These are phyloP conservation scores for Hydrolagus colliei DNA, from an alignment of 2,797 vertebrate genomes.

Conservation along the genomic window DNA sequence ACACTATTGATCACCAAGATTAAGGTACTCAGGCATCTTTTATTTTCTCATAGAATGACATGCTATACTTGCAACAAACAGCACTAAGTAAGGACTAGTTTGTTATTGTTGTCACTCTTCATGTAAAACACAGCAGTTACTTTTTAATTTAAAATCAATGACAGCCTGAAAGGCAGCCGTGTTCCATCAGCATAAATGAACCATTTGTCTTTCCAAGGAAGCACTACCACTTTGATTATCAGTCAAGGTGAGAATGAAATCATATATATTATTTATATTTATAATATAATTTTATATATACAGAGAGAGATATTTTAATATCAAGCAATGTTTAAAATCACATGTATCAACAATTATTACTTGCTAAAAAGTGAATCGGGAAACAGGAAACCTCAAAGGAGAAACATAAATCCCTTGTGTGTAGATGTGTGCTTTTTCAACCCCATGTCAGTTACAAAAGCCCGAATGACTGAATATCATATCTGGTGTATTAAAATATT, in stretches of 20 bases:
- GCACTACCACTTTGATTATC: constrained; percentile 41
- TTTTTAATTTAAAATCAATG: constrained; percentile 68
- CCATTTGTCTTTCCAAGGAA: constrained; percentile 50
- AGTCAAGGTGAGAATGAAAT: constrained; percentile 47
- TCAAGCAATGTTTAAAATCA: constrained; percentile 28
- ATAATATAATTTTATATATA: too few relatives aligned
- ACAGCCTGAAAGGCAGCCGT: constrained; percentile 50
- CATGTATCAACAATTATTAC: constrained; percentile 30
- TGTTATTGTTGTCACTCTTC: constrained; percentile 58
- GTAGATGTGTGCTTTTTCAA: constrained; percentile 43
- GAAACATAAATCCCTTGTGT: background rate
- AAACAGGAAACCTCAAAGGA: background rate
- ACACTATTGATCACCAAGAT: constrained; percentile 56
- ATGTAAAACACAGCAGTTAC: constrained; percentile 57
- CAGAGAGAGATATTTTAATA: constrained; percentile 28
- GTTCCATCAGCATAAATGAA: constrained; percentile 54
- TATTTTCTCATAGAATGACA: constrained; percentile 39
- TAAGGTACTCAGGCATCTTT: constrained; percentile 41
- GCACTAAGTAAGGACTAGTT: constrained; percentile 54
- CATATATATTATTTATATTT: constrained; percentile 25
- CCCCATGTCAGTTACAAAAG: constrained; percentile 36
- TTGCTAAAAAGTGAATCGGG: background rate
- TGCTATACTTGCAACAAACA: constrained; percentile 46
- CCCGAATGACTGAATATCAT: too few relatives aligned
- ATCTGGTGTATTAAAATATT: too few relatives aligned